Evolutionary conservation across 2,888 invertebrate species (phyloP), one percentile per base, ranked within the genome.

Genomic region (Balanococcus diminutus): DNA sequence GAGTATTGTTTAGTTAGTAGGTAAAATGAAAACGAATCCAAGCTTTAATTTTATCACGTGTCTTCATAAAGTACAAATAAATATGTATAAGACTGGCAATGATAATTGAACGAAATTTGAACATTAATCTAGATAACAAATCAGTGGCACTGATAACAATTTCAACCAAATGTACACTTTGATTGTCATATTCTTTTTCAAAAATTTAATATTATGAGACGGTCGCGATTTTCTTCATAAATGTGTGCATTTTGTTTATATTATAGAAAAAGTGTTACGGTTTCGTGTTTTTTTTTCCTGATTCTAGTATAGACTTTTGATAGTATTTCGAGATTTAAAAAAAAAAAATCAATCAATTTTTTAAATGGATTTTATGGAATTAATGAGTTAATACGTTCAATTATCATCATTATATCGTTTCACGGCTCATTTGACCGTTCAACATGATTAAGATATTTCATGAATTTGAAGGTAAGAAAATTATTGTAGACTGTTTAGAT

Each of bases 391-490:
- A 25, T 11, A 67, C 28, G 2, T 28, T 67, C 11, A 67, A n/a
- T 51, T 19, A 51, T 19, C 6, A 19, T 1, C 5, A 25, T 67
- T 67, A 67, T 67, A 67, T 67, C 28, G 61, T 67, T 67, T 67
- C 61, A 67, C 61, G 61, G 61, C 11, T 25, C 28, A 28, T 67
- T 67, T 25, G 25, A 61, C 11, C 28, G 61, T 67, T 67, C 61
- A 67, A 28, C 8, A 67, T 67, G 61, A 67, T 67, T 67, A 67
- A 28, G 14, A 67, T 67, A 28, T 67, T 67, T 67, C 61, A 67
- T 28, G 61, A 67, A 14, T 67, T 67, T 28, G 61, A 67, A 67
- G 61, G 61, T 67, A 67, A 67, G 61, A 67, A 25, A 56, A 67
- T 11, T 25, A 8, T n/a, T 6, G n/a, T 6, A 51, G 1, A 28